A percentile compares a stretch with the other conserved stretches of the same genome.
Evolutionary conservation across 2,888 invertebrate genomes (phyloP).

Genomic region (Parnassius orleans): DNA sequence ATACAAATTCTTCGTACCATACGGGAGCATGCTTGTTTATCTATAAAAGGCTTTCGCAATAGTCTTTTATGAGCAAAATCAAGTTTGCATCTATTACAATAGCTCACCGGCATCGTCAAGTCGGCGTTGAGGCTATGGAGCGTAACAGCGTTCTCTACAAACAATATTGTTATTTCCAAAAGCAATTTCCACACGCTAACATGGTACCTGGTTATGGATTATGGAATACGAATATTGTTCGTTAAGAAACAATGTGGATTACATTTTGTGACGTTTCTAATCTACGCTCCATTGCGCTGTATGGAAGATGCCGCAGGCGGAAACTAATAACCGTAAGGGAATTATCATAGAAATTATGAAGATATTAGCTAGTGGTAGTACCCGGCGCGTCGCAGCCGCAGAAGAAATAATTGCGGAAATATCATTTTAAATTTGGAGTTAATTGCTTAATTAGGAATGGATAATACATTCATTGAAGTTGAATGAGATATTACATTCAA

Average conservation of each 20-base stretch:
- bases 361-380: too few species aligned
- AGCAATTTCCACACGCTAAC: constrained; percentile 29
- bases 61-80: constrained; percentile 33
- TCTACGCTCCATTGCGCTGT: constrained; percentile 15
- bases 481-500: too few species aligned
- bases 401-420: too few species aligned
- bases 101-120: constrained; percentile 39
- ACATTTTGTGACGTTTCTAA: constrained; percentile 10
- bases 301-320: neutral
- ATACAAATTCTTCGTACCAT: neutral
- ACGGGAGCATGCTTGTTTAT: constrained; percentile 26
- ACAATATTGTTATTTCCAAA: constrained; percentile 43
- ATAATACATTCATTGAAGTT: too few species aligned
- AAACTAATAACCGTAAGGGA: constrained; percentile 3
- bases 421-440: too few species aligned
- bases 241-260: constrained; percentile 19
- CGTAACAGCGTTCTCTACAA: constrained; percentile 51
- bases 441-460: too few species aligned
- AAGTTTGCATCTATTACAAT: constrained; percentile 33
- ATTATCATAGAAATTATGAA: constrained; percentile 8
- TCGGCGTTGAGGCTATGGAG: constrained; percentile 54
- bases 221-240: constrained; percentile 22
- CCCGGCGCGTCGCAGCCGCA: too few species aligned
- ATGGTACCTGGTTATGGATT: constrained; percentile 26
- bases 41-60: constrained; percentile 20